Percentiles rank a stretch among this genome's conserved stretches.
phyloP scores from a whole-genome alignment of 2,888 invertebrate genomes.

The Hydrotaea cyrtoneurina region DNA sequence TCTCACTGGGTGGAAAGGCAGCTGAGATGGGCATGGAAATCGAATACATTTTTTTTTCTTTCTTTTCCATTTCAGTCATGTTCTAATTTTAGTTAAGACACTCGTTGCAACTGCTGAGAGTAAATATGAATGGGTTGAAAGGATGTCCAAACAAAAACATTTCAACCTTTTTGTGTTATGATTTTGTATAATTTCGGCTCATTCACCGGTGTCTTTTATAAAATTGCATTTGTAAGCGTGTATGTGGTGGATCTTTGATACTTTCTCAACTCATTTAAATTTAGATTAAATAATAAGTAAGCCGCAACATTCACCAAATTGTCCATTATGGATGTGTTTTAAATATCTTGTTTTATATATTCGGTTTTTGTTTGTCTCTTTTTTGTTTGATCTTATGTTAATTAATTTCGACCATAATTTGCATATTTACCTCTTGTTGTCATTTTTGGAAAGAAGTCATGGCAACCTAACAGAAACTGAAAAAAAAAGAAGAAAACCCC shows the following conservation, averaged over 20 bases:
- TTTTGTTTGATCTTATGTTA: conserved; percentile 42
- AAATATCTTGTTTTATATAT: conserved; percentile 44
- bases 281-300: conserved; percentile 10
- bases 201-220: no score
- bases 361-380: conserved; percentile 16
- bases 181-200: no score
- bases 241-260: not conserved
- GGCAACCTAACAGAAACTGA: not conserved
- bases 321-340: no score
- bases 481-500: not conserved
- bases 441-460: not conserved
- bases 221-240: no score
- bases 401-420: conserved; percentile 52
- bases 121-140: no score
- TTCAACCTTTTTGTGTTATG: no score
- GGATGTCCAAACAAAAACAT: no score
- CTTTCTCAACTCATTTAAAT: not conserved
- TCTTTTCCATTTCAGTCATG: not conserved
- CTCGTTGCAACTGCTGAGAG: no score
- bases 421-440: conserved; percentile 38
- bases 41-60: conserved; percentile 23
- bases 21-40: conserved; percentile 31
- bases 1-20: conserved; percentile 30
- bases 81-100: no score
- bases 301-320: not conserved